phyloP scores from a whole-genome alignment of 2,797 vertebrate species.

The Channallabes apus region DNA sequence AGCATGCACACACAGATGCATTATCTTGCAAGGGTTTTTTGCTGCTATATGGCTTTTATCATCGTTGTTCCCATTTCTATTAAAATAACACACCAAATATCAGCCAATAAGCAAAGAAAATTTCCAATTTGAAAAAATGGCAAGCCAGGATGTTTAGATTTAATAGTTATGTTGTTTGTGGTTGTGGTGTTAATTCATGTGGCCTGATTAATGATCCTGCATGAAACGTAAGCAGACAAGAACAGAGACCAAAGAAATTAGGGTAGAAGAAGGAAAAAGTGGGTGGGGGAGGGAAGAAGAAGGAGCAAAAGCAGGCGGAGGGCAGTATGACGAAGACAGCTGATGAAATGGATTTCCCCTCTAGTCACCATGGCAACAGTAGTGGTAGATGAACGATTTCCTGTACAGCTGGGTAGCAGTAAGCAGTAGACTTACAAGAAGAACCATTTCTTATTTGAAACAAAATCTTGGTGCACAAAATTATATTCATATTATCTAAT shows the following conservation, averaged over 20 bases:
- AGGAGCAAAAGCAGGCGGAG: slow-evolving; percentile 34
- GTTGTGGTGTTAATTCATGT: not conserved
- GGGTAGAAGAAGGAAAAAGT: slow-evolving; percentile 19
- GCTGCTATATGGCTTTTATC: slow-evolving; percentile 25
- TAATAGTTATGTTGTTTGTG: not conserved
- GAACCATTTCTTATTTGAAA: slow-evolving; percentile 7
- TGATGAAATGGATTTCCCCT: slow-evolving; percentile 62
- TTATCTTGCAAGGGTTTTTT: slow-evolving; percentile 11
- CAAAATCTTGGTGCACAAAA: not conserved
- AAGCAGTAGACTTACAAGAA: slow-evolving; percentile 35
- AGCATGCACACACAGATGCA: slow-evolving; percentile 6
- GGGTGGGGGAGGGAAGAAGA: slow-evolving; percentile 36
- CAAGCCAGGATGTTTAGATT: not conserved
- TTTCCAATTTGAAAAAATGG: not conserved
- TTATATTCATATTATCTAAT: not conserved
- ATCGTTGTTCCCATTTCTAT: not conserved
- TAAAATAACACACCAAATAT: not conserved
- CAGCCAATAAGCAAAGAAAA: not conserved
- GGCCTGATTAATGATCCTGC: not conserved
- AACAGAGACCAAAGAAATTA: slow-evolving; percentile 5
- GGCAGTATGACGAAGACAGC: slow-evolving; percentile 55
- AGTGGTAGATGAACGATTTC: slow-evolving; percentile 57
- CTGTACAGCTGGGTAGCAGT: slow-evolving; percentile 53
- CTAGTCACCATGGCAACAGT: slow-evolving; percentile 57
- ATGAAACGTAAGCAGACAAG: not conserved